phyloP scores from a whole-genome alignment of 2,888 invertebrate genomes.

The Acanthacorydalis orientalis region DNA sequence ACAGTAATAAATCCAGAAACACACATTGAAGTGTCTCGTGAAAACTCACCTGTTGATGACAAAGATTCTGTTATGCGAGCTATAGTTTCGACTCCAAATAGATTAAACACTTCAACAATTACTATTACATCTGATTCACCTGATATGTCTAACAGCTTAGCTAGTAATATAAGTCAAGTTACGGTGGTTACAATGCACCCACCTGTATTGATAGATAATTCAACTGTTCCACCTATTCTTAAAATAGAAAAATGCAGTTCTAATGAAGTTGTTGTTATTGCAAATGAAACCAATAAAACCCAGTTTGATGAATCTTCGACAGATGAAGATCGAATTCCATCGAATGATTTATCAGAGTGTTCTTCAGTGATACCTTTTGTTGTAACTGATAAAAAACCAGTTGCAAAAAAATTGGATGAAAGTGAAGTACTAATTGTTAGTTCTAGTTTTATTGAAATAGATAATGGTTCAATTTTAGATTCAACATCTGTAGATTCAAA shows the following conservation, averaged over 20 bases:
- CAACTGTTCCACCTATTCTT: constrained; percentile 13
- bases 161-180: constrained; percentile 57
- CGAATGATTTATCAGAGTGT: constrained; percentile 58
- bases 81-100: constrained; percentile 20
- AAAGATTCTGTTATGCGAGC: constrained; percentile 10
- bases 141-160: constrained; percentile 54
- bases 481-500: constrained; percentile 19
- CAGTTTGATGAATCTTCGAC: constrained; percentile 49
- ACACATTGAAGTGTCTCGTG: not conserved
- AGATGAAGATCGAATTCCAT: constrained; percentile 56
- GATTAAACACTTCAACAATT: constrained; percentile 31
- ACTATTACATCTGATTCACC: constrained; percentile 34
- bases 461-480: constrained; percentile 46
- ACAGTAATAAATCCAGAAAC: not conserved
- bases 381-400: constrained; percentile 22
- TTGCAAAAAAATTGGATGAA: constrained; percentile 60
- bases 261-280: constrained; percentile 61
- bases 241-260: constrained; percentile 16
- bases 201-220: constrained; percentile 52
- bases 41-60: not conserved
- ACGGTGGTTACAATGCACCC: constrained; percentile 77
- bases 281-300: constrained; percentile 59
- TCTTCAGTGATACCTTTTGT: constrained; percentile 19
- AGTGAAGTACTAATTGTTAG: constrained; percentile 68
- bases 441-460: constrained; percentile 47